phyloP scores from a whole-genome alignment of 2,888 invertebrate genomes.

The Lottia gigantea region DNA sequence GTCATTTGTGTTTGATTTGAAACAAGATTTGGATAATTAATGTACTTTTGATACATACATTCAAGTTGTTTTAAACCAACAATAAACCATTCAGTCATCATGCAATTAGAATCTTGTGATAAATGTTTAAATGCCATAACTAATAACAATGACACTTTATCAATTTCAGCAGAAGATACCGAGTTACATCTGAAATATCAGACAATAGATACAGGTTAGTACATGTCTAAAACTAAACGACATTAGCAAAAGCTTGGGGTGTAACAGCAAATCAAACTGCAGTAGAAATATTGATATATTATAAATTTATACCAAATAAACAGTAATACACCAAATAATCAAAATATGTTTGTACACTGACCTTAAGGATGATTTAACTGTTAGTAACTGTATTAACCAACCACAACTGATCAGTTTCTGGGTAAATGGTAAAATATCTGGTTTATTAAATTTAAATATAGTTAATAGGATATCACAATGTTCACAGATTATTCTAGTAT shows the following conservation, averaged over 20 bases:
- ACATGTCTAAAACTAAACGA: no score
- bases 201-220: no score
- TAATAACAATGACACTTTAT: not conserved
- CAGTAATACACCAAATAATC: no score
- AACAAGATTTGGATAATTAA: not conserved
- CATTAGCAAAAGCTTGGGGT: no score
- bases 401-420: not conserved
- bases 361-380: not conserved
- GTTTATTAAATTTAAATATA: not conserved
- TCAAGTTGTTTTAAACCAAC: slow-evolving; percentile 5
- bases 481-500: not conserved
- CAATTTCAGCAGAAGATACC: not conserved
- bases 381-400: not conserved
- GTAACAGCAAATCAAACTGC: no score
- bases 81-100: not conserved
- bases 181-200: no score
- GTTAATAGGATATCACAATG: slow-evolving; percentile 6
- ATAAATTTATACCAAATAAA: no score
- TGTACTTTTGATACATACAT: not conserved
- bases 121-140: not conserved
- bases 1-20: no score
- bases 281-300: no score
- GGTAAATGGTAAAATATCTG: not conserved
- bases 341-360: no score
- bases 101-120: not conserved